Percentiles rank a stretch among this genome's conserved stretches.
These are phyloP conservation scores for Bombus waltoni DNA, from an alignment of 1,140 invertebrate genomes.

Conservation along the genomic window DNA sequence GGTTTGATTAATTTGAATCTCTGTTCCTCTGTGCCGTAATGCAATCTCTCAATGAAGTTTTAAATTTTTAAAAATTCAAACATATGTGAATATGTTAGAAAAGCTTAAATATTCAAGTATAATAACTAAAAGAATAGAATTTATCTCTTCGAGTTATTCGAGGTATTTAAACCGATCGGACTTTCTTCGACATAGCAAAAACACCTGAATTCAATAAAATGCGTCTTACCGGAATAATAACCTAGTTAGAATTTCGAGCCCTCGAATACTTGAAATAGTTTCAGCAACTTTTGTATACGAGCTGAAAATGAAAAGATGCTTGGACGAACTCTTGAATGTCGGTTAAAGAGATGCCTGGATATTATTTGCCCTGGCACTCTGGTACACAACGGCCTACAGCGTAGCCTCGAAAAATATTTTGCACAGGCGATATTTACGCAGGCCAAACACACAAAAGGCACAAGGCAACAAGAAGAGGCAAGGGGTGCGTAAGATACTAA, in stretches of 20 bases:
- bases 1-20: not conserved
- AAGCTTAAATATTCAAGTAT: not conserved
- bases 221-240: not conserved
- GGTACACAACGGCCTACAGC: slow-evolving; percentile 74
- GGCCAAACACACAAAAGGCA: slow-evolving; percentile 66
- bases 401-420: slow-evolving; percentile 78
- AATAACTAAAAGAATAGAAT: not conserved
- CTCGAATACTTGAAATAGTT: slow-evolving; percentile 9
- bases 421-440: slow-evolving; percentile 74
- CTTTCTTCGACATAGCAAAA: not conserved
- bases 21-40: not conserved
- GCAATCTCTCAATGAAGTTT: not conserved
- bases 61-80: not conserved
- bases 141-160: not conserved
- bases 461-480: slow-evolving; percentile 42
- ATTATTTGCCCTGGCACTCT: slow-evolving; percentile 72
- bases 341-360: slow-evolving; percentile 46
- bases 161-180: not conserved
- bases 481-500: slow-evolving; percentile 53
- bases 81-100: not conserved
- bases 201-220: not conserved
- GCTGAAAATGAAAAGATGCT: slow-evolving; percentile 27
- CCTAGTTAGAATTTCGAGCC: not conserved
- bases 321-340: slow-evolving; percentile 49
- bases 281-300: not conserved